These are phyloP conservation scores for Microchirus variegatus DNA, from an alignment of 2,797 vertebrate genomes.

Conservation along the genomic window DNA sequence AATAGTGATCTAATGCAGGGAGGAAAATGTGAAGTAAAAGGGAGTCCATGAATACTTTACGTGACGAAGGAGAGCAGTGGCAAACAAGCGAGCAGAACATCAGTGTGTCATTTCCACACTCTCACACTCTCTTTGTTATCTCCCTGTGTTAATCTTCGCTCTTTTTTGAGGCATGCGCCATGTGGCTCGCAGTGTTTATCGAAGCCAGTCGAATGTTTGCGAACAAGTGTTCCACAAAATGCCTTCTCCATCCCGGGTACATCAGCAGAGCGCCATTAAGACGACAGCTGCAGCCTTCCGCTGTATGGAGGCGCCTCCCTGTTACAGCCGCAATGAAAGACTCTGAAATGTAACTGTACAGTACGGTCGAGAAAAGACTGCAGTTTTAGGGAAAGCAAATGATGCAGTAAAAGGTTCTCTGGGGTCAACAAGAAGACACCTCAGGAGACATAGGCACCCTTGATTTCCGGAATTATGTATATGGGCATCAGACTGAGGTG, in stretches of 20 bases:
- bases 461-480: too few species aligned
- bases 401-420: slow-evolving; percentile 24
- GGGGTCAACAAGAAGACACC: slow-evolving; percentile 18
- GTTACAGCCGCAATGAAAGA: slow-evolving; percentile 15
- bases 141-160: slow-evolving; percentile 20
- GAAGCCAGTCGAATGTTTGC: background rate
- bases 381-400: slow-evolving; percentile 29
- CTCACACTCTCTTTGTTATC: slow-evolving; percentile 10
- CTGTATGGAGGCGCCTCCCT: slow-evolving; percentile 5
- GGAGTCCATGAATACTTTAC: slow-evolving; percentile 44
- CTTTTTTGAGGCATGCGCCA: slow-evolving; percentile 8
- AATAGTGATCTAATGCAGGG: slow-evolving; percentile 35
- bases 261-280: background rate
- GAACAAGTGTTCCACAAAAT: slow-evolving; percentile 11
- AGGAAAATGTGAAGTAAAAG: slow-evolving; percentile 32
- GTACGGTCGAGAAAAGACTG: slow-evolving; percentile 3
- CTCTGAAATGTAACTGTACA: slow-evolving; percentile 26
- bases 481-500: too few species aligned
- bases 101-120: slow-evolving; percentile 26
- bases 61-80: slow-evolving; percentile 22
- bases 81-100: slow-evolving; percentile 36
- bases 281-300: background rate
- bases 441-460: too few species aligned
- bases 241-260: background rate
- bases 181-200: background rate